Conservation (phyloP, 2,888 invertebrate genomes). For the Scotopteryx bipunctaria region DNA sequence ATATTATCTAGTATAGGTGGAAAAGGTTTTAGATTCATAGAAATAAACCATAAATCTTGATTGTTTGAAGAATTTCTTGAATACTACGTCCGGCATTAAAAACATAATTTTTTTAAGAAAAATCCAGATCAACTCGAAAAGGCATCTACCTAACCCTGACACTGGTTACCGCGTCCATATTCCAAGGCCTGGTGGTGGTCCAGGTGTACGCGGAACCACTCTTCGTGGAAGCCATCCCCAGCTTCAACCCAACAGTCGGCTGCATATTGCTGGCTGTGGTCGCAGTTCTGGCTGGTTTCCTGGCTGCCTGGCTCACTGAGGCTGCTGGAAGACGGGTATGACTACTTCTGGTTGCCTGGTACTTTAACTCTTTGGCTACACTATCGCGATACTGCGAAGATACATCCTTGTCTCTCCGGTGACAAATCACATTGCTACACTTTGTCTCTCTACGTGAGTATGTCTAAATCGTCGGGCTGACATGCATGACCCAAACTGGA, state of each 20-base stretch:
- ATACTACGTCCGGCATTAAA: neutral
- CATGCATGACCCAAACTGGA: too few species aligned
- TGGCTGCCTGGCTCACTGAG: slow-evolving; percentile 61
- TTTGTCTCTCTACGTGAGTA: too few species aligned
- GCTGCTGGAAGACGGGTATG: slow-evolving; percentile 52
- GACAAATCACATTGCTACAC: too few species aligned
- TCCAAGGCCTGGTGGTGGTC: slow-evolving; percentile 64
- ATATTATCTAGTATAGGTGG: too few species aligned
- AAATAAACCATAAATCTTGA: too few species aligned
- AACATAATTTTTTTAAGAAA: slow-evolving; percentile 47
- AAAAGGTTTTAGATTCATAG: too few species aligned
- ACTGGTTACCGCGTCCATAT: slow-evolving; percentile 52
- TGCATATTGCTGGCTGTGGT: slow-evolving; percentile 55
- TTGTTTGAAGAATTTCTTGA: neutral
- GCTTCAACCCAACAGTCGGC: slow-evolving; percentile 55
- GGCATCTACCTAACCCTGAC: slow-evolving; percentile 49
- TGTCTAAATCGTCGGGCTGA: too few species aligned
- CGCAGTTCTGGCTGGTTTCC: slow-evolving; percentile 47
- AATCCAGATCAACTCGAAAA: slow-evolving; percentile 56
- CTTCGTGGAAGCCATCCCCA: slow-evolving; percentile 58
- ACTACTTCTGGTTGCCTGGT: neutral
- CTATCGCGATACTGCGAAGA: too few species aligned
- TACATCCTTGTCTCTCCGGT: too few species aligned
- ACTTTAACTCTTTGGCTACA: too few species aligned
- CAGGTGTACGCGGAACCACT: slow-evolving; percentile 67